Base-by-base conservation (phyloP, 1,140 invertebrate species). In the Pseudomyrmex gracilis region DNA sequence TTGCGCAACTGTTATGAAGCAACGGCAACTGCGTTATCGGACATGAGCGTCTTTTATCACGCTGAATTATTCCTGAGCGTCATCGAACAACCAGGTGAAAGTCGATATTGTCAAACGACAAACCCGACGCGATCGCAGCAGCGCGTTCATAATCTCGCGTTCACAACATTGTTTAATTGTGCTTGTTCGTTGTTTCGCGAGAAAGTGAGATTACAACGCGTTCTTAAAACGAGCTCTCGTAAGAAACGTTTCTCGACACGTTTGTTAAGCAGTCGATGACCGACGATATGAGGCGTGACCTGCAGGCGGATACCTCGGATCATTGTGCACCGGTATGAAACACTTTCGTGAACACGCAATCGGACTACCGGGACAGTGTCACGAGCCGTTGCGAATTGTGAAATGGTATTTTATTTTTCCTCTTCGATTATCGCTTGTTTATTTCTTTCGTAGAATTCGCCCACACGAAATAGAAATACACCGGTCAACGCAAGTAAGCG, bases 381-480 rank as follows among this genome's bases (percentile, higher is more conserved):
- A 12, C 57, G n/a, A 12, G n/a, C 20, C 12, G 57, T 22, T 15
- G 74, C 61, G 51, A 20, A 78, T 78, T 78, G 76, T 64, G 43
- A 78, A 70, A 70, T 66, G 53, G 43, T 20, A 70, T 60, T 80
- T 70, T 15, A 70, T 70, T 80, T 58, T 47, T 58, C 17, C 57
- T 17, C 20, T 17, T 13, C 12, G n/a, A 17, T 15, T 15, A 66
- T 51, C 51, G 34, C 17, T 49, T 34, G 49, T 8, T 17, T 15
- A 45, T 70, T 63, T 60, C 63, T 67, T 47, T 53, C 7, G 7
- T 4, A 43, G 51, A 66, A 53, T 9, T 78, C 55, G 53, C 82
- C 87, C 82, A 88, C 87, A 70, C 64, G 20, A 86, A 73, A 70
- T 82, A 64, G 84, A 83, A 60, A 71, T 70, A 70, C 74, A 9